A percentile compares a stretch with the other conserved stretches of the same genome.
Conservation (phyloP, 1,140 invertebrate genomes). For the Heliothis virescens region DNA sequence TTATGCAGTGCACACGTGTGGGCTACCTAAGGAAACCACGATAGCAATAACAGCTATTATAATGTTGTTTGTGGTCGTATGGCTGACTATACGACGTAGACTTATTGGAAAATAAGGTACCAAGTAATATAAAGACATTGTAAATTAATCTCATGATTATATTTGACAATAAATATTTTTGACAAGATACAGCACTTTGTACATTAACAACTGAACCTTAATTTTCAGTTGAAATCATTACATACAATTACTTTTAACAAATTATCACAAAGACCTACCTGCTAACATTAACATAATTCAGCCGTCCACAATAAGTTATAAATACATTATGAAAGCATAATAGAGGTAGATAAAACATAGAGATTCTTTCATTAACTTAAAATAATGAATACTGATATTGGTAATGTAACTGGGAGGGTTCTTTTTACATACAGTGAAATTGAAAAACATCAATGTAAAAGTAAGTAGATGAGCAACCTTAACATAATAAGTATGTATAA, state of each 20-base stretch:
- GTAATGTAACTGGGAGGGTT: constrained; percentile 64
- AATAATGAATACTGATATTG: constrained; percentile 82
- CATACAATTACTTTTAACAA: constrained; percentile 55
- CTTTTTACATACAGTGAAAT: constrained; percentile 27
- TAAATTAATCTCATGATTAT: constrained; percentile 72
- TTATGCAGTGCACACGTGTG: constrained; percentile 72
- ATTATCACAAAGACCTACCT: constrained; percentile 70
- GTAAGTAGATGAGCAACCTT: constrained; percentile 39
- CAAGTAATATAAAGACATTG: constrained; percentile 52
- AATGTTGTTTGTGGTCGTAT: constrained; percentile 60
- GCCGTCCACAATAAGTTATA: constrained; percentile 76
- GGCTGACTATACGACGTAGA: constrained; percentile 55
- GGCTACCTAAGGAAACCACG: constrained; percentile 69
- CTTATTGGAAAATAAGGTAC: constrained; percentile 59
- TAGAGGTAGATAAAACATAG: constrained; percentile 83
- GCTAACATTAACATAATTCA: constrained; percentile 61
- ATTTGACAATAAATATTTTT: constrained; percentile 84
- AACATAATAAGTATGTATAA: constrained; percentile 26
- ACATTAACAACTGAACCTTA: constrained; percentile 63
- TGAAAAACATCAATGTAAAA: constrained; percentile 24
- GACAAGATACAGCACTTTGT: constrained; percentile 83
- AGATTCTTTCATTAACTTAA: constrained; percentile 79
- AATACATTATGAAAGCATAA: constrained; percentile 77
- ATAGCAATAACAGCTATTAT: constrained; percentile 66
- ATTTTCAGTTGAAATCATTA: constrained; percentile 32